phyloP scores from a whole-genome alignment of 2,113 vertebrate genomes.

The Halichoerus grypus region DNA sequence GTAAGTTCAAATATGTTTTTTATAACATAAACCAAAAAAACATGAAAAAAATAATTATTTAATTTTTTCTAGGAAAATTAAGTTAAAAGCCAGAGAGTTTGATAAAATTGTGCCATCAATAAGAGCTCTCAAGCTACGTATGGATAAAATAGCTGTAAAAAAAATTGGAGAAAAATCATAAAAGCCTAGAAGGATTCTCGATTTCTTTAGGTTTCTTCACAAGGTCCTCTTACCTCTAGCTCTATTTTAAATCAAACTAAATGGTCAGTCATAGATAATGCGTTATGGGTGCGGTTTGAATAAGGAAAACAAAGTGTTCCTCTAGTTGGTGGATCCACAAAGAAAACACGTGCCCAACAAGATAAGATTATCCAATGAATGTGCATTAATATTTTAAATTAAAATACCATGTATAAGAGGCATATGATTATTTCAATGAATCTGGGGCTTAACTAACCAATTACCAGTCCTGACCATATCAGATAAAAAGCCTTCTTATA shows the following conservation, averaged over 20 bases:
- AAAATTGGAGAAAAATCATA: not conserved
- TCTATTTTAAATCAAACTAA: conserved; percentile 35
- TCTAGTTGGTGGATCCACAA: not conserved
- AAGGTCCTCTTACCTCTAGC: not conserved
- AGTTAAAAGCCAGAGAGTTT: not conserved
- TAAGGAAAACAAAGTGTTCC: conserved; percentile 21
- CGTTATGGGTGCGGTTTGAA: not conserved
- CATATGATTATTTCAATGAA: not conserved
- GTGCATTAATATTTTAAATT: not conserved
- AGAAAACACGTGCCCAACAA: not conserved
- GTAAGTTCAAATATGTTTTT: not conserved
- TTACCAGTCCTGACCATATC: not conserved
- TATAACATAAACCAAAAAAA: not conserved
- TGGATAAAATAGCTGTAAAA: not conserved
- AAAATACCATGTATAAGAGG: not conserved
- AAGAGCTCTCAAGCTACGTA: not conserved
- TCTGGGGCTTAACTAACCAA: not conserved
- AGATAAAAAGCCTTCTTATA: not conserved
- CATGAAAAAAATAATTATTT: not conserved
- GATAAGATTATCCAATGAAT: not conserved
- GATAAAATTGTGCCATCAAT: conserved; percentile 43
- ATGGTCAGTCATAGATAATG: not conserved
- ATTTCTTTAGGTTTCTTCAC: not conserved
- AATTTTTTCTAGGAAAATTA: not conserved
- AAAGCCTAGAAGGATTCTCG: not conserved